Evolutionary conservation across 2,888 invertebrate species (phyloP).

Genomic region (Meganola albula): DNA sequence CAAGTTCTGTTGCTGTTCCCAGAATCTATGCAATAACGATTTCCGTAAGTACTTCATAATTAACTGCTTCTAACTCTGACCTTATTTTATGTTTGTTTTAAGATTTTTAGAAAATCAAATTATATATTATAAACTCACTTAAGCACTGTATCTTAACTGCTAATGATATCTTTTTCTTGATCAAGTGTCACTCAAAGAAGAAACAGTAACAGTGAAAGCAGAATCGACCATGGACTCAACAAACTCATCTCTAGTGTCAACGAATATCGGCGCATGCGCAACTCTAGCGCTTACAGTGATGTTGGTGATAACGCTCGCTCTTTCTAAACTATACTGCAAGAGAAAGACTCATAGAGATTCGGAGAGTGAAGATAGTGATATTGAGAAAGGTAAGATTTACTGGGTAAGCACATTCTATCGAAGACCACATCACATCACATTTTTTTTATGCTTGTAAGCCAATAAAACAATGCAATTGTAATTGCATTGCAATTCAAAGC

Average conservation of each 20-base stretch:
- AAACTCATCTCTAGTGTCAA: slow-evolving; percentile 24
- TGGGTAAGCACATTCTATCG: no score
- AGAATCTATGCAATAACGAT: slow-evolving; percentile 86
- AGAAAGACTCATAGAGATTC: slow-evolving; percentile 34
- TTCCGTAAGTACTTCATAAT: slow-evolving; percentile 71
- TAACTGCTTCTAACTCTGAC: no score
- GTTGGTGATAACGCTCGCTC: slow-evolving; percentile 41
- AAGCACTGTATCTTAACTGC: not conserved
- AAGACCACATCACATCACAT: no score
- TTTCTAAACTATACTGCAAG: slow-evolving; percentile 47
- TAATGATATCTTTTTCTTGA: not conserved
- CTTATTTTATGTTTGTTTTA: no score
- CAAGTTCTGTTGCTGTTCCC: slow-evolving; percentile 90
- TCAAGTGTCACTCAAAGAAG: slow-evolving; percentile 52
- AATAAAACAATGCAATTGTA: no score
- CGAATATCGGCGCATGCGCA: slow-evolving; percentile 42
- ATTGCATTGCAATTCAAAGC: no score
- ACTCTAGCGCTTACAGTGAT: slow-evolving; percentile 43
- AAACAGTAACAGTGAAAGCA: slow-evolving; percentile 54
- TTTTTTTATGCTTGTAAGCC: no score
- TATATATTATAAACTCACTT: no score
- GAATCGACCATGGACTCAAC: slow-evolving; percentile 48
- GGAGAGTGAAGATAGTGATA: slow-evolving; percentile 35
- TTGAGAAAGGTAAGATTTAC: slow-evolving; percentile 51
- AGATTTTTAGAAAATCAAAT: no score